phyloP scores from a whole-genome alignment of 2,797 vertebrate species.

The Pseudochirops cupreus region DNA sequence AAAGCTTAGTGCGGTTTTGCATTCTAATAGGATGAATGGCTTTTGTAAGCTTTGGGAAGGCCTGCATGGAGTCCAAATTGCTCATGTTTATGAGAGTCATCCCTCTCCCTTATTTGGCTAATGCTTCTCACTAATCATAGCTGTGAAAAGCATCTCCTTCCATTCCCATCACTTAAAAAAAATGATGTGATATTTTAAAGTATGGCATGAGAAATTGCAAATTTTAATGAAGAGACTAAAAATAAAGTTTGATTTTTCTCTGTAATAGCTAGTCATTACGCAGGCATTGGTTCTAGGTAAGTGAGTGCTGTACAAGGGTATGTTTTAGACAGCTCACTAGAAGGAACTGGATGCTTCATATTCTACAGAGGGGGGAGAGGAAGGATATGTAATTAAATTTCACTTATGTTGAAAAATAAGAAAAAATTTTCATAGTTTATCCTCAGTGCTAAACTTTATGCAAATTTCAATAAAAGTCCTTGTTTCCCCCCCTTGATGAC shows the following conservation, averaged over 20 bases:
- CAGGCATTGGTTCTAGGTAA: slow-evolving; percentile 23
- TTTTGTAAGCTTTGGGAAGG: background rate
- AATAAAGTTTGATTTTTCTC: background rate
- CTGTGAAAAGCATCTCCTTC: background rate
- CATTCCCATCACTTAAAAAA: slow-evolving; percentile 13
- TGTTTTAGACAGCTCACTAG: background rate
- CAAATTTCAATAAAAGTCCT: background rate
- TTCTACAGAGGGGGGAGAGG: background rate
- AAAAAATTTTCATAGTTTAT: background rate
- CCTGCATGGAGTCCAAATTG: background rate
- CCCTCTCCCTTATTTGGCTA: background rate
- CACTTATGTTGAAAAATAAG: background rate
- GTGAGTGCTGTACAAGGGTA: background rate
- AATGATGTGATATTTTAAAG: background rate
- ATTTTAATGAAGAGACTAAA: background rate
- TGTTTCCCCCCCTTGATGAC: background rate
- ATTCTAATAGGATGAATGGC: background rate
- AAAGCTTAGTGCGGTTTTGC: background rate
- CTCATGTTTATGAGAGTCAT: background rate
- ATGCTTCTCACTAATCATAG: background rate
- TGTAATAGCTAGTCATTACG: slow-evolving; percentile 1
- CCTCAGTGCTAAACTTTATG: background rate
- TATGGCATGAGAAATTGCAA: slow-evolving; percentile 3
- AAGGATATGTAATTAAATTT: background rate
- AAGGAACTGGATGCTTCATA: background rate